Evolutionary conservation across 2,888 invertebrate genomes (phyloP).

Genomic region (Epicampocera succincta): DNA sequence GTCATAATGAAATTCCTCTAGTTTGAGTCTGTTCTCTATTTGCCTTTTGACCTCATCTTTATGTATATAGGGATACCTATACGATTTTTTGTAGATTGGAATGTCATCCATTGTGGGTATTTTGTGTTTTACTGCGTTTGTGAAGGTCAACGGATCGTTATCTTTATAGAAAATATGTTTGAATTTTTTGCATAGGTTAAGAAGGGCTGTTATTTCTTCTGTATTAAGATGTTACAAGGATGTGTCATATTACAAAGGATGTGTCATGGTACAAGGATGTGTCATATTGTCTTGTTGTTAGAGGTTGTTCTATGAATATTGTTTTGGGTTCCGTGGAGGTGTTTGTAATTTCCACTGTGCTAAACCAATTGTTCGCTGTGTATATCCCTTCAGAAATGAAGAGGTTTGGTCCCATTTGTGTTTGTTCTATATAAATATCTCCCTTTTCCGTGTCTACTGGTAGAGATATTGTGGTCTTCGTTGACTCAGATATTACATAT

Average conservation of each 20-base stretch:
- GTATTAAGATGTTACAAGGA: conserved; percentile 61
- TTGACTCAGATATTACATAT: not conserved
- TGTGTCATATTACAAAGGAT: no score
- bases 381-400: no score
- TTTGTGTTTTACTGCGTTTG: no score
- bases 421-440: not conserved
- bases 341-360: no score
- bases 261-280: not conserved
- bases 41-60: conserved; percentile 72
- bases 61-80: conserved; percentile 71
- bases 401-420: no score
- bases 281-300: not conserved
- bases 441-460: not conserved
- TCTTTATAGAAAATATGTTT: conserved; percentile 20
- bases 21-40: conserved; percentile 64
- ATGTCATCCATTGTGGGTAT: conserved; percentile 46
- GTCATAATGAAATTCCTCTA: conserved; percentile 2
- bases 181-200: conserved; percentile 37
- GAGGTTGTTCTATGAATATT: not conserved
- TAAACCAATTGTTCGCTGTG: no score
- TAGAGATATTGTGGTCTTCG: conserved; percentile 3
- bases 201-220: conserved; percentile 14
- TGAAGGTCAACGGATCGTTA: conserved; percentile 1
- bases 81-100: conserved; percentile 62
- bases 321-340: no score